Conservation (phyloP, 2,888 invertebrate species). For the Brenthis hecate region DNA sequence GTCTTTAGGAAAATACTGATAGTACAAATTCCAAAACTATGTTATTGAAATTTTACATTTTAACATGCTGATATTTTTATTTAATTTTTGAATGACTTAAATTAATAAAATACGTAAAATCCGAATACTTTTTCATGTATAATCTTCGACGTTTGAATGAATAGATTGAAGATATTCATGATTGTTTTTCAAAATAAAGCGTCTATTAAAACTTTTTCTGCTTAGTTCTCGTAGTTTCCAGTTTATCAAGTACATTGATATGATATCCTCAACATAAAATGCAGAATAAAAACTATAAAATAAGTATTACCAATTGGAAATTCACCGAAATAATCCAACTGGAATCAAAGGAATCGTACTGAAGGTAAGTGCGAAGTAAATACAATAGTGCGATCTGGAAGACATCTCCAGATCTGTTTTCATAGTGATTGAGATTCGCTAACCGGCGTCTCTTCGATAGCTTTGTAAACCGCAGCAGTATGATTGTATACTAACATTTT, state of each 20-base stretch:
- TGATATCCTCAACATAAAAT: too few species aligned
- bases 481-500: constrained; percentile 15
- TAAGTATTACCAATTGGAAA: not conserved
- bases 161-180: too few species aligned
- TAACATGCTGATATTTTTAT: not conserved
- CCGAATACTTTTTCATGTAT: too few species aligned
- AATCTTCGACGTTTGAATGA: too few species aligned
- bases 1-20: constrained; percentile 21
- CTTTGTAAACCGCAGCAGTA: constrained; percentile 60
- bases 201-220: too few species aligned
- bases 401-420: constrained; percentile 45
- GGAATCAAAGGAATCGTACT: constrained; percentile 40
- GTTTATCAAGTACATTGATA: too few species aligned
- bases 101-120: too few species aligned
- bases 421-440: constrained; percentile 53
- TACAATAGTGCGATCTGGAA: constrained; percentile 19
- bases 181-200: too few species aligned
- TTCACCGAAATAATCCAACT: constrained; percentile 27
- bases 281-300: too few species aligned
- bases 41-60: not conserved
- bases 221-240: too few species aligned
- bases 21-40: constrained; percentile 41
- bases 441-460: constrained; percentile 63
- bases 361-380: constrained; percentile 42
- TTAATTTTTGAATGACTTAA: too few species aligned